A percentile compares a stretch with the other conserved stretches of the same genome.
Conservation (phyloP, 2,113 vertebrate genomes). For the Carassius carassius region DNA sequence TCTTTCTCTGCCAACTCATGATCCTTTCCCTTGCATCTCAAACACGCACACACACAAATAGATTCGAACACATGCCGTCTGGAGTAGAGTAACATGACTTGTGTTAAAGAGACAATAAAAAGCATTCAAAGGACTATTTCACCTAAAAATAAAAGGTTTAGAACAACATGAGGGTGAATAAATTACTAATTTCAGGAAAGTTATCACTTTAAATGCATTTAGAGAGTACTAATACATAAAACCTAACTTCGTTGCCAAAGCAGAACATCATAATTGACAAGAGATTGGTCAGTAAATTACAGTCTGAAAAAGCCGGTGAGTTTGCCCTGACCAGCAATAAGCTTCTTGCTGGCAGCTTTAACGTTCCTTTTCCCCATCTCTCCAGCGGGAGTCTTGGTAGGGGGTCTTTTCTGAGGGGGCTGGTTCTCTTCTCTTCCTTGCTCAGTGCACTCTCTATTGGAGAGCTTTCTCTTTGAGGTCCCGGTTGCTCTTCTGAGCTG, state of each 20-base stretch:
- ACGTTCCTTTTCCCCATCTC: constrained; percentile 63
- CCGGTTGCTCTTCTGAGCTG: constrained; percentile 70
- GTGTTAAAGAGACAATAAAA: background rate
- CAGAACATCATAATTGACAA: background rate
- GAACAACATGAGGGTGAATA: background rate
- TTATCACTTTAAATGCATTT: constrained; percentile 6
- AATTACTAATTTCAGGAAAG: background rate
- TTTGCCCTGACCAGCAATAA: constrained; percentile 87
- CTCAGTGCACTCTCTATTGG: constrained; percentile 68
- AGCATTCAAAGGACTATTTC: background rate
- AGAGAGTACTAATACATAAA: constrained; percentile 16
- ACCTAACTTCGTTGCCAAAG: background rate
- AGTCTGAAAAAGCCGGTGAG: constrained; percentile 87
- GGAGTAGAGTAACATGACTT: background rate
- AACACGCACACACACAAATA: background rate
- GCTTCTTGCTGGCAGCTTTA: constrained; percentile 74
- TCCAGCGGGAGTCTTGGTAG: constrained; percentile 64
- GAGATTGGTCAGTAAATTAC: constrained; percentile 59
- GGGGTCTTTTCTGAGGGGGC: constrained; percentile 74
- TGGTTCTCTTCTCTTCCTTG: constrained; percentile 75
- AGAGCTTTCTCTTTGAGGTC: constrained; percentile 82
- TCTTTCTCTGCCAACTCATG: background rate
- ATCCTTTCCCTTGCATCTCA: background rate
- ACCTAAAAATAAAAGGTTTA: background rate
- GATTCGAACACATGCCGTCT: background rate